A percentile compares a stretch with the other conserved stretches of the same genome.
Conservation (phyloP, 1,140 invertebrate genomes). For the Pectinophora gossypiella region DNA sequence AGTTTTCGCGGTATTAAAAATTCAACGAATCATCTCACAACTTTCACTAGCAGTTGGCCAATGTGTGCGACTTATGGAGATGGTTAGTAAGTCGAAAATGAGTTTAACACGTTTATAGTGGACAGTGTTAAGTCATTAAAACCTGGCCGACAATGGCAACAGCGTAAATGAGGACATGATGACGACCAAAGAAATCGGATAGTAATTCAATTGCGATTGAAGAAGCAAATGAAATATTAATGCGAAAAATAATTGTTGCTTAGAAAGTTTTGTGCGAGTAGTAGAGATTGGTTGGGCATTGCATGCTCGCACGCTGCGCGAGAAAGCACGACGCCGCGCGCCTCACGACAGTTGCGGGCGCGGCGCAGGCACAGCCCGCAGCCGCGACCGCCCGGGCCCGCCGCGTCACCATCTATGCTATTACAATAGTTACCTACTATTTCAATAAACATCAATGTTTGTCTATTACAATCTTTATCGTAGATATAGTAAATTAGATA, state of each 20-base stretch:
- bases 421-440: too few relatives aligned
- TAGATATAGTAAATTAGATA: too few relatives aligned
- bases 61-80: slow-evolving; percentile 17
- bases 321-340: slow-evolving; percentile 59
- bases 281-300: slow-evolving; percentile 61
- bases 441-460: too few relatives aligned
- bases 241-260: slow-evolving; percentile 69
- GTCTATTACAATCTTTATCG: background rate
- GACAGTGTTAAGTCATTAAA: too few relatives aligned
- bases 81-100: background rate
- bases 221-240: slow-evolving; percentile 67
- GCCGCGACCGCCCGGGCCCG: background rate
- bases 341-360: background rate
- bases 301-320: slow-evolving; percentile 67
- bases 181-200: slow-evolving; percentile 31
- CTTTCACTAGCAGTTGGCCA: slow-evolving; percentile 52
- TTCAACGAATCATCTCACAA: slow-evolving; percentile 60
- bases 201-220: slow-evolving; percentile 42
- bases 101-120: background rate
- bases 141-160: background rate
- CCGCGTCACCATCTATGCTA: too few relatives aligned
- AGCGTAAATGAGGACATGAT: slow-evolving; percentile 6
- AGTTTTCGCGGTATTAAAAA: slow-evolving; percentile 61
- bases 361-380: background rate
- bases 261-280: slow-evolving; percentile 67